A percentile compares a stretch with the other conserved stretches of the same genome.
Evolutionary conservation across 1,140 invertebrate genomes (phyloP).

Genomic region (Grapholita molesta): DNA sequence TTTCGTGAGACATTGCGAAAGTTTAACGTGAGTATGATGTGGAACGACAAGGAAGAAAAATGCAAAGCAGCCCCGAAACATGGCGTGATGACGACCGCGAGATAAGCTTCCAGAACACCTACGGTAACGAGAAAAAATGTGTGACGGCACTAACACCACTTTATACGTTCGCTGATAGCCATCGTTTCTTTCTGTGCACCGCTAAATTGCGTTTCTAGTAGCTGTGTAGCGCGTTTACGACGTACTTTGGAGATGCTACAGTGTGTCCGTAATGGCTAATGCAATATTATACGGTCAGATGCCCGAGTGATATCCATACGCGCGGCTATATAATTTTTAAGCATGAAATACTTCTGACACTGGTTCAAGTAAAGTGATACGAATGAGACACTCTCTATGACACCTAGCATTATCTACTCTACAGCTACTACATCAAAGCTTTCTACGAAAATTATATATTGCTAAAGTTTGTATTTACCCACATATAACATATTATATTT

Average conservation of each 20-base stretch:
- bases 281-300: constrained; percentile 70
- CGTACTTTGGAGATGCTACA: constrained; percentile 67
- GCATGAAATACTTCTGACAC: constrained; percentile 44
- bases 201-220: constrained; percentile 76
- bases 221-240: constrained; percentile 72
- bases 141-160: constrained; percentile 52
- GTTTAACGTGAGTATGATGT: constrained; percentile 23
- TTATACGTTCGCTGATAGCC: constrained; percentile 67
- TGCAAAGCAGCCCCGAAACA: constrained; percentile 35
- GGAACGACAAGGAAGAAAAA: constrained; percentile 22
- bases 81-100: constrained; percentile 38
- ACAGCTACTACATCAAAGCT: constrained; percentile 48
- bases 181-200: constrained; percentile 70
- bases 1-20: constrained; percentile 36
- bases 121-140: constrained; percentile 57
- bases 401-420: constrained; percentile 51
- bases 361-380: constrained; percentile 66
- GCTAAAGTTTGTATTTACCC: not conserved
- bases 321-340: constrained; percentile 64
- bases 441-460: constrained; percentile 41
- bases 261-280: constrained; percentile 69
- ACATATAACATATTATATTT: not conserved
- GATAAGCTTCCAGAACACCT: constrained; percentile 64
- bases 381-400: constrained; percentile 31
- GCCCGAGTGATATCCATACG: constrained; percentile 61